Percentiles rank a stretch among this genome's conserved stretches.
Evolutionary conservation across 1,140 invertebrate genomes (phyloP).

Genomic region (Penaeus japonicus): DNA sequence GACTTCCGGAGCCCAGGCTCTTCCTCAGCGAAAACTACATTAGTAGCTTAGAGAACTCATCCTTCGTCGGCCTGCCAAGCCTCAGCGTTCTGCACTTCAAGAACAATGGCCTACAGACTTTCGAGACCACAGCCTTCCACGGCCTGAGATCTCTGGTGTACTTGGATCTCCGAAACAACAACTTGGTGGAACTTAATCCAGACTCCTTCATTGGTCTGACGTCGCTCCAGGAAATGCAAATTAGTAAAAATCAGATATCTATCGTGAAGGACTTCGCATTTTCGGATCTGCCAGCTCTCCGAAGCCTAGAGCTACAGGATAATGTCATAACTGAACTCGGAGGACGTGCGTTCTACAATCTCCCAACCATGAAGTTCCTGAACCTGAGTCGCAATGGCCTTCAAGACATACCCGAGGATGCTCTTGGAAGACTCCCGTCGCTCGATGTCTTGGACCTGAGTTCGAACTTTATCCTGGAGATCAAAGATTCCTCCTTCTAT

Average conservation of each 20-base stretch:
- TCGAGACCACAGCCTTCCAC: constrained; percentile 76
- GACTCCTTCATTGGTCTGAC: constrained; percentile 35
- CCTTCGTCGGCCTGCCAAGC: constrained; percentile 49
- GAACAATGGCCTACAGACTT: constrained; percentile 73
- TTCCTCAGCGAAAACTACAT: constrained; percentile 75
- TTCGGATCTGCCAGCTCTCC: constrained; percentile 70
- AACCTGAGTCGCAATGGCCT: constrained; percentile 75
- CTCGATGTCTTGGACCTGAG: constrained; percentile 62
- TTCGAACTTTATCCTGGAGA: constrained; percentile 76
- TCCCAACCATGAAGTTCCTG: constrained; percentile 76
- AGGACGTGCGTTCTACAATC: constrained; percentile 78
- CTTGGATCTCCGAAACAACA: constrained; percentile 75
- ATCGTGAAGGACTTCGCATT: constrained; percentile 74
- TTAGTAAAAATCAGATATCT: constrained; percentile 69
- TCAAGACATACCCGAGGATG: constrained; percentile 69
- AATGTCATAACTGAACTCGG: constrained; percentile 78
- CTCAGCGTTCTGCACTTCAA: constrained; percentile 59
- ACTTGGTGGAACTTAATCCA: constrained; percentile 47
- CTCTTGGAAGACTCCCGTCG: constrained; percentile 44
- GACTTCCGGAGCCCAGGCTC: constrained; percentile 73
- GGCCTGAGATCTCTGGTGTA: constrained; percentile 70
- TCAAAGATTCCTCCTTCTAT: constrained; percentile 72
- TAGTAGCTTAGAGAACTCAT: constrained; percentile 23
- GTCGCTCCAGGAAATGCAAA: constrained; percentile 41
- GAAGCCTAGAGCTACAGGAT: constrained; percentile 76